Conservation (phyloP, 1,140 invertebrate species). For the Habropoda laboriosa region DNA sequence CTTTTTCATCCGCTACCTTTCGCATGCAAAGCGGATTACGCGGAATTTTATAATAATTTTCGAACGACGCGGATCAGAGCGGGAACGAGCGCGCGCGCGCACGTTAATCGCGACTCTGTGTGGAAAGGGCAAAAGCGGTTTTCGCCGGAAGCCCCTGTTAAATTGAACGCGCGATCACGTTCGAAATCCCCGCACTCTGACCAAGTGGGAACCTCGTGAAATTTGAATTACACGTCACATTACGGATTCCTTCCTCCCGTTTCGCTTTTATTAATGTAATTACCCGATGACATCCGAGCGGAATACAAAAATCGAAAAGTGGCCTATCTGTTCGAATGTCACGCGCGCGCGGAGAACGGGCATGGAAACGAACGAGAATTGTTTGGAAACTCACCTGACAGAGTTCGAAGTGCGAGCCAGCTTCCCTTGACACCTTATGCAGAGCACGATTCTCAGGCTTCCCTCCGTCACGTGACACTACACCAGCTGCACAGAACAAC, state of each 20-base stretch:
- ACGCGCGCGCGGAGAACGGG: too few species aligned
- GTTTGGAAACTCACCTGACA: constrained; percentile 43
- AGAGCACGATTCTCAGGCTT: not conserved
- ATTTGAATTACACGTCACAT: constrained; percentile 31
- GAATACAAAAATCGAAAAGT: not conserved
- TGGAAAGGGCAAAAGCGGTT: constrained; percentile 26
- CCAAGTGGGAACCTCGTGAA: not conserved
- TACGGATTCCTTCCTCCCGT: not conserved
- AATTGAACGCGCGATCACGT: constrained; percentile 31
- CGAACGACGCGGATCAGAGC: constrained; percentile 21
- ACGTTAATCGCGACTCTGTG: constrained; percentile 14
- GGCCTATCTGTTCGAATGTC: too few species aligned
- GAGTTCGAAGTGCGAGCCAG: constrained; percentile 31
- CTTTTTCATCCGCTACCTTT: constrained; percentile 6
- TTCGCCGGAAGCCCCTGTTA: constrained; percentile 5
- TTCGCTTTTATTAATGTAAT: not conserved
- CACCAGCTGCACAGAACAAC: constrained; percentile 57
- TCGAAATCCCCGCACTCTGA: not conserved
- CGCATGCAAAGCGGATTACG: constrained; percentile 23
- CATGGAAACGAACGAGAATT: not conserved
- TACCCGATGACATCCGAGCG: not conserved
- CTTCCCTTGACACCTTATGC: constrained; percentile 36
- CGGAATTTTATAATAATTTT: constrained; percentile 23
- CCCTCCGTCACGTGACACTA: constrained; percentile 61
- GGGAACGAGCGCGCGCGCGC: constrained; percentile 24